Percentiles rank a stretch among this genome's conserved stretches.
Conservation (phyloP, 2,797 vertebrate species). For the Columba guinea region DNA sequence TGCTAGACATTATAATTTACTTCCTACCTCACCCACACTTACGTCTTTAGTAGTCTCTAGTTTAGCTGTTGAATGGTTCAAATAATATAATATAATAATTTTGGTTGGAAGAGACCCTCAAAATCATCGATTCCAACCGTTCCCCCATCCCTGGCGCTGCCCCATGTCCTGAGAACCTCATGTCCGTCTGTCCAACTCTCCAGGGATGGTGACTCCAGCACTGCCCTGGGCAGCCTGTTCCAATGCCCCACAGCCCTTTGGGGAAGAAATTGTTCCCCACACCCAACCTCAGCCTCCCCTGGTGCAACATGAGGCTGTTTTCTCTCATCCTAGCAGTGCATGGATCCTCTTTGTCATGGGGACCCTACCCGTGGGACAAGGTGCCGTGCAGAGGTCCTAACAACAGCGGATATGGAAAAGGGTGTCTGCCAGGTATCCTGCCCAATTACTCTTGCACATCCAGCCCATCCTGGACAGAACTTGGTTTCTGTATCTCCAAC, state of each 20-base stretch:
- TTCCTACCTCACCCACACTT: background rate
- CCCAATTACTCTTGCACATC: background rate
- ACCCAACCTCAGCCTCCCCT: too few relatives aligned
- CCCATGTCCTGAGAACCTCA: too few relatives aligned
- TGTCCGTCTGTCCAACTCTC: too few relatives aligned
- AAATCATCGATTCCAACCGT: too few relatives aligned
- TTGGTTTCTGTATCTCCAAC: background rate
- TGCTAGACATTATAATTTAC: background rate
- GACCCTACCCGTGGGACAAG: background rate
- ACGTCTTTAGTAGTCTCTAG: background rate
- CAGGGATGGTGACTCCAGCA: too few relatives aligned
- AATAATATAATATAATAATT: background rate
- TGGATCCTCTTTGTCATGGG: background rate
- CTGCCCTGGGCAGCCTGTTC: too few relatives aligned
- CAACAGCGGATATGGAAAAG: fast-evolving
- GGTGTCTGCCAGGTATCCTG: background rate
- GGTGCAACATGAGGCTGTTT: too few relatives aligned
- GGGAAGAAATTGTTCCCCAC: too few relatives aligned
- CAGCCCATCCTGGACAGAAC: background rate
- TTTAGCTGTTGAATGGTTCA: background rate
- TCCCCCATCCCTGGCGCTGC: too few relatives aligned
- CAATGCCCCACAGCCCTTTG: too few relatives aligned
- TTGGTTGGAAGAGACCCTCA: too few relatives aligned
- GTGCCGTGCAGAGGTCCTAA: background rate
- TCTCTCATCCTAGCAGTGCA: background rate